phyloP scores from a whole-genome alignment of 2,888 invertebrate genomes.

The Flexamia atlantica region DNA sequence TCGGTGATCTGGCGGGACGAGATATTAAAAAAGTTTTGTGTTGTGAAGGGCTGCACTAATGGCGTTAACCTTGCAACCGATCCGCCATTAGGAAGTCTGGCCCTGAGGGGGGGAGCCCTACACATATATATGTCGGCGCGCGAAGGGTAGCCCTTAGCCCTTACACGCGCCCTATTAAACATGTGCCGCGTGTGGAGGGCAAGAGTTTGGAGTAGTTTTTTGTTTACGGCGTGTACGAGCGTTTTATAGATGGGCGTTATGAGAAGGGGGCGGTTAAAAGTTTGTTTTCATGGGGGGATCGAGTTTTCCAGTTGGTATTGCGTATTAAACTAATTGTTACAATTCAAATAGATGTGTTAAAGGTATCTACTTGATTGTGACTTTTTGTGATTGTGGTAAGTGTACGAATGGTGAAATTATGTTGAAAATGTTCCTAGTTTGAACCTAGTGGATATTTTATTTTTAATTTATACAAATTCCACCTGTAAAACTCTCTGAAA shows the following conservation, averaged over 20 bases:
- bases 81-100: conserved; percentile 2
- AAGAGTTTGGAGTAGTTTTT: conserved; percentile 20
- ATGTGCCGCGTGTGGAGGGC: background rate
- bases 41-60: background rate
- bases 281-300: conserved; percentile 10
- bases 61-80: conserved; percentile 6
- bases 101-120: conserved; percentile 6
- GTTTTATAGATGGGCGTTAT: background rate
- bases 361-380: too few species aligned
- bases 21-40: conserved; percentile 3
- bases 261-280: background rate
- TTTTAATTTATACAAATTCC: too few species aligned
- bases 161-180: conserved; percentile 19
- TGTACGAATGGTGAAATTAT: too few species aligned
- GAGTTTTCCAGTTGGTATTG: too few species aligned
- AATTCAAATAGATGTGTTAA: too few species aligned
- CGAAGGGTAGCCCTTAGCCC: conserved; percentile 16
- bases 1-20: background rate
- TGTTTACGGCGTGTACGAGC: conserved; percentile 21
- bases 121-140: too few species aligned
- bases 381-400: too few species aligned
- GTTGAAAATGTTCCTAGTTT: too few species aligned
- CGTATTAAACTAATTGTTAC: too few species aligned
- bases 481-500: too few species aligned
- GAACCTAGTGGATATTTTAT: too few species aligned